Percentiles rank a stretch among this genome's conserved stretches.
Conservation (phyloP, 30 jellyfish, hydroid and myxozoan genomes). For the Pseudorhiza aurosa region DNA sequence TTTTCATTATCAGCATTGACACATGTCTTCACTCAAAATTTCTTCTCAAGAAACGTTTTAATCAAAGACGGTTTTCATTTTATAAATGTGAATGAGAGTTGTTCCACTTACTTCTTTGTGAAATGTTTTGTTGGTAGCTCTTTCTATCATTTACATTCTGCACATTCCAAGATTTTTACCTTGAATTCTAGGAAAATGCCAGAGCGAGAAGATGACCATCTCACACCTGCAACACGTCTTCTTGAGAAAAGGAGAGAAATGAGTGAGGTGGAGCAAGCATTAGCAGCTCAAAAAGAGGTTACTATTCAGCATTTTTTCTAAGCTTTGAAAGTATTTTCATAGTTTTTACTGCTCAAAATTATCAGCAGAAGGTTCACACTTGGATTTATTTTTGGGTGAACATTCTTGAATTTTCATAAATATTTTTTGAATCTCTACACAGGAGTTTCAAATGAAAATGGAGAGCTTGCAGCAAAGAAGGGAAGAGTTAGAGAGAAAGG, state of each 20-base stretch:
- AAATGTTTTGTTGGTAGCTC: neutral
- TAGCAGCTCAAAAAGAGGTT: slow-evolving; percentile 97
- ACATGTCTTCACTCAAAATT: too few relatives aligned
- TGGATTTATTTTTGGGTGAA: too few relatives aligned
- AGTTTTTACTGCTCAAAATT: too few relatives aligned
- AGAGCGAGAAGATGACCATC: slow-evolving; percentile 95
- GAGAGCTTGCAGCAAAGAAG: slow-evolving; percentile 97
- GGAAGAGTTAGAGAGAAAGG: slow-evolving; percentile 95
- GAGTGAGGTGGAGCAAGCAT: slow-evolving; percentile 98
- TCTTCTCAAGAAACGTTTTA: too few relatives aligned
- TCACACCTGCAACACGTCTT: slow-evolving; percentile 96
- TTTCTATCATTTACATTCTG: neutral
- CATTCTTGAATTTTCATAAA: too few relatives aligned
- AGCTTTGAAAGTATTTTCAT: too few relatives aligned
- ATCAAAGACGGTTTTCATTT: too few relatives aligned
- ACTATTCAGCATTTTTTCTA: too few relatives aligned
- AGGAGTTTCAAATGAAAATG: slow-evolving; percentile 99
- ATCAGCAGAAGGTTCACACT: too few relatives aligned
- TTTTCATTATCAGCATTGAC: too few relatives aligned
- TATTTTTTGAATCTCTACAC: too few relatives aligned
- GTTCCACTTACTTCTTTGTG: neutral
- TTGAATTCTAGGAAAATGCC: slow-evolving; percentile 84
- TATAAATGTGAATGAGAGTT: neutral
- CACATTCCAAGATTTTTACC: neutral
- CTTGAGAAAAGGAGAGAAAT: slow-evolving; percentile 96